phyloP scores from a whole-genome alignment of 2,888 invertebrate species.

The Sphecodes monilicornis region DNA sequence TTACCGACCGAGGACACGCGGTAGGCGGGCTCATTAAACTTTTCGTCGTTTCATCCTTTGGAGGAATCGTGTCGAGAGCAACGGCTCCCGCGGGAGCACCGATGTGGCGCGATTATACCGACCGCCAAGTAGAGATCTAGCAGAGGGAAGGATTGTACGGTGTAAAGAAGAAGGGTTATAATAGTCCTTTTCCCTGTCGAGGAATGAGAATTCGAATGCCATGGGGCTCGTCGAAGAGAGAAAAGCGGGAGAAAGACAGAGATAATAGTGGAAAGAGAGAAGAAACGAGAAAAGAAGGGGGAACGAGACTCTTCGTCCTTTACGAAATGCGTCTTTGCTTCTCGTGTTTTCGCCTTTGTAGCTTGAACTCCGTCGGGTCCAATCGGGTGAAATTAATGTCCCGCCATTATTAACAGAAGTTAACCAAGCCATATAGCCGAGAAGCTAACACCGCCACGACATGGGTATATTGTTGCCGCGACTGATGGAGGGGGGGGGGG shows the following conservation, averaged over 20 bases:
- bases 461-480: conserved; percentile 33
- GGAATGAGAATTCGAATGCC: conserved; percentile 68
- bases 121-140: conserved; percentile 56
- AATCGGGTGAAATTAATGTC: conserved; percentile 83
- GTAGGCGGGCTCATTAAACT: conserved; percentile 80
- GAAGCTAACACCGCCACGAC: conserved; percentile 44
- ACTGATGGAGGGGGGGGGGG: not conserved
- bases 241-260: not conserved
- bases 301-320: conserved; percentile 51
- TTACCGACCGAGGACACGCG: conserved; percentile 57
- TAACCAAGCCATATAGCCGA: conserved; percentile 59
- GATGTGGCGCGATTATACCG: conserved; percentile 69
- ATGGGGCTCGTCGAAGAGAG: conserved; percentile 39
- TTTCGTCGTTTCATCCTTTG: conserved; percentile 81
- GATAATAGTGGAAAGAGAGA: not conserved
- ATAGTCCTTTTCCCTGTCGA: conserved; percentile 47
- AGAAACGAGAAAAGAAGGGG: not conserved
- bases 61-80: conserved; percentile 69
- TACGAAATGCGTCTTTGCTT: conserved; percentile 30
- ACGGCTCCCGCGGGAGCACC: conserved; percentile 76
- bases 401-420: conserved; percentile 82
- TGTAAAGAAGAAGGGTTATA: conserved; percentile 78
- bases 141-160: conserved; percentile 74
- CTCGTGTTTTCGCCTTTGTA: conserved; percentile 48
- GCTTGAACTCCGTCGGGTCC: conserved; percentile 79